phyloP scores from a whole-genome alignment of 2,113 vertebrate species.

The Lates calcarifer region DNA sequence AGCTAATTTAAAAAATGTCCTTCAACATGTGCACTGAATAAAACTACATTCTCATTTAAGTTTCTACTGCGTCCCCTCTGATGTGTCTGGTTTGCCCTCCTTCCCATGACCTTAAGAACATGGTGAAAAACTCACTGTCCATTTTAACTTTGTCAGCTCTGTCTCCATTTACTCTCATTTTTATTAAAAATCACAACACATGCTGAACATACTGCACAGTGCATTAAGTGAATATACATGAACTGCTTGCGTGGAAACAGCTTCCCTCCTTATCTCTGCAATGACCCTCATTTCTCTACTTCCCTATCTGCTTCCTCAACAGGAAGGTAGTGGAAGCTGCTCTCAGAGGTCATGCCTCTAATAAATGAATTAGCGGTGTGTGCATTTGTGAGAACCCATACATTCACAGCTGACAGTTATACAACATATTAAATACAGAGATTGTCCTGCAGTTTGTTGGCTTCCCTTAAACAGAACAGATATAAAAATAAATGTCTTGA shows the following conservation, averaged over 20 bases:
- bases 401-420: slow-evolving; percentile 12
- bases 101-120: slow-evolving; percentile 11
- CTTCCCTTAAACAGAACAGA: slow-evolving; percentile 6
- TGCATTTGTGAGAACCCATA: slow-evolving; percentile 29
- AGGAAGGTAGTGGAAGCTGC: slow-evolving; percentile 61
- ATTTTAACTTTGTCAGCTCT: background rate
- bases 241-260: background rate
- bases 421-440: slow-evolving; percentile 18
- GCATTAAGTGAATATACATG: slow-evolving; percentile 21
- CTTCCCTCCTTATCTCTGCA: slow-evolving; percentile 60
- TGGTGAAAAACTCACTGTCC: background rate
- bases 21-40: background rate
- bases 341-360: slow-evolving; percentile 56
- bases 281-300: slow-evolving; percentile 54
- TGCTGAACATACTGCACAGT: background rate
- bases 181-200: slow-evolving; percentile 4
- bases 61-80: background rate
- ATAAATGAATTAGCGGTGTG: slow-evolving; percentile 61
- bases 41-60: background rate
- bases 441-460: background rate
- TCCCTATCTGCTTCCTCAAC: slow-evolving; percentile 73
- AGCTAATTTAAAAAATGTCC: background rate
- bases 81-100: background rate
- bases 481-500: background rate
- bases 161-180: slow-evolving; percentile 7